Conservation (phyloP, 2,797 vertebrate species). For the Alectoris magna region DNA sequence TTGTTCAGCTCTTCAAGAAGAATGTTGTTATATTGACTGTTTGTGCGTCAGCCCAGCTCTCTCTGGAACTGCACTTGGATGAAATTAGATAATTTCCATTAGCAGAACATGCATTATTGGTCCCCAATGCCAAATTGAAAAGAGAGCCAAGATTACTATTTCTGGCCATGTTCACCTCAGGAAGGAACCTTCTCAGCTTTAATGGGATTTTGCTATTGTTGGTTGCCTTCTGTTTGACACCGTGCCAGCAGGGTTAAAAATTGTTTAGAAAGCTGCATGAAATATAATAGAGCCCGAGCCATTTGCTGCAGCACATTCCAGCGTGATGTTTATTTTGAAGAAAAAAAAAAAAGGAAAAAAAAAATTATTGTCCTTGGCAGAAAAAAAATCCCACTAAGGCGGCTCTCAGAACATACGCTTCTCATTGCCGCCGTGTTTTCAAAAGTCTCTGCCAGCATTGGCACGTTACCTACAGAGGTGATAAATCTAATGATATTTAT, state of each 20-base stretch:
- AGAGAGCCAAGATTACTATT: constrained; percentile 93
- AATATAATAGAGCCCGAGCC: constrained; percentile 84
- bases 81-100: constrained; percentile 94
- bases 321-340: constrained; percentile 82
- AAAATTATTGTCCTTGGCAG: constrained; percentile 87
- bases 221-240: constrained; percentile 96
- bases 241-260: constrained; percentile 84
- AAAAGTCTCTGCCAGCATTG: constrained; percentile 65
- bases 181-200: constrained; percentile 98
- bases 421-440: constrained; percentile 76
- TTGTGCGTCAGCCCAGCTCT: constrained; percentile 84
- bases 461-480: constrained; percentile 36
- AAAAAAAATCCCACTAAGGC: constrained; percentile 73
- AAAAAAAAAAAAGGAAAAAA: constrained; percentile 61
- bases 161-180: constrained; percentile 95
- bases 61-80: constrained; percentile 87
- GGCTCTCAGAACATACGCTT: constrained; percentile 77
- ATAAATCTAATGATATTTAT: constrained; percentile 71
- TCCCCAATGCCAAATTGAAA: constrained; percentile 85
- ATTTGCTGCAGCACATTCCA: constrained; percentile 84
- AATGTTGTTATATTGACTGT: constrained; percentile 88
- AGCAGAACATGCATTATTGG: constrained; percentile 91
- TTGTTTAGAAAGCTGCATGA: constrained; percentile 88
- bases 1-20: constrained; percentile 85
- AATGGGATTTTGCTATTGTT: constrained; percentile 98